Evolutionary conservation across 2,888 invertebrate species (phyloP).

Genomic region (Pachycephus smyrnensis): DNA sequence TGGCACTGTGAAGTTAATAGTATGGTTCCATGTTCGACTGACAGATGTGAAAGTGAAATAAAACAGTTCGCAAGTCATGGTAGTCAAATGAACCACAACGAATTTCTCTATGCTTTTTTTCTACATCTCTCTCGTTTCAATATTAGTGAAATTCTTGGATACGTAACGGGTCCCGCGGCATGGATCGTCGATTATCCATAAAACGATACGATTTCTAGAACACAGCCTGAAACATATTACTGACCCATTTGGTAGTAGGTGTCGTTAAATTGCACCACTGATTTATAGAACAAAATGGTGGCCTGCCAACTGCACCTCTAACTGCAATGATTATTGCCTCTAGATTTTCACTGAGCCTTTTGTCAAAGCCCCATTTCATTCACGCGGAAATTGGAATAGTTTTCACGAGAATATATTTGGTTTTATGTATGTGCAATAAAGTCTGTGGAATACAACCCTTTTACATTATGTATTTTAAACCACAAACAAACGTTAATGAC

Average conservation of each 20-base stretch:
- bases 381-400: neutral
- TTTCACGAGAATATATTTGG: neutral
- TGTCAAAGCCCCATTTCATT: neutral
- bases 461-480: neutral
- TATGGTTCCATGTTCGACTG: neutral
- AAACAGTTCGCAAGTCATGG: neutral
- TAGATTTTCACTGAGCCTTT: neutral
- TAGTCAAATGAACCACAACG: neutral
- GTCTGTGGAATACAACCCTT: neutral
- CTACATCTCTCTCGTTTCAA: neutral
- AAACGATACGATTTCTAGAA: neutral
- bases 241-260: neutral
- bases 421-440: neutral
- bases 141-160: neutral
- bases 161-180: too few species aligned
- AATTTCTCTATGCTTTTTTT: neutral
- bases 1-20: neutral
- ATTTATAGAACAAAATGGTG: neutral
- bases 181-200: too few species aligned
- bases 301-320: neutral
- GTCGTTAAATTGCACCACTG: neutral
- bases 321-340: neutral
- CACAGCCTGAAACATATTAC: neutral
- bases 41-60: neutral
- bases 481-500: neutral